These are phyloP conservation scores for Oophaga sylvatica DNA, from an alignment of 2,797 vertebrate genomes.

Conservation along the genomic window DNA sequence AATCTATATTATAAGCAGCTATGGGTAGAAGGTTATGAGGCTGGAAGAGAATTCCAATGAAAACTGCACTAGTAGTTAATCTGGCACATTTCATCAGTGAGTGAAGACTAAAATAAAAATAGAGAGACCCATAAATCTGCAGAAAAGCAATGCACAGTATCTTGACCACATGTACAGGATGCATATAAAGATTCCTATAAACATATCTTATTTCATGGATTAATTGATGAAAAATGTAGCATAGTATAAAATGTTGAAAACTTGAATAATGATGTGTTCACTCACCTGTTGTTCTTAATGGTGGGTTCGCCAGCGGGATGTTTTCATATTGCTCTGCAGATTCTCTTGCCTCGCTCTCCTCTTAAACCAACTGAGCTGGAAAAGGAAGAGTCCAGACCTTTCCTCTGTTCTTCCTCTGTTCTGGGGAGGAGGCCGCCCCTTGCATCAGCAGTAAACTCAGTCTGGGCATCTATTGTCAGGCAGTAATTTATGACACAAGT, in stretches of 20 bases:
- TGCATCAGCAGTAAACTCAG: conserved; percentile 32
- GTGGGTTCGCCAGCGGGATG: neutral
- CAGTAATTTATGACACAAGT: conserved; percentile 44
- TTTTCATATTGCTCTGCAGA: neutral
- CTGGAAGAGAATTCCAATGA: neutral
- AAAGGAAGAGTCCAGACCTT: conserved; percentile 34
- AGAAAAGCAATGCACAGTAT: neutral
- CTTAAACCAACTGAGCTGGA: conserved; percentile 26
- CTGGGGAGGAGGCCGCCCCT: conserved; percentile 15
- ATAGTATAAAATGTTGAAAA: neutral
- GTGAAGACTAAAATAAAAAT: neutral
- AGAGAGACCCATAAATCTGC: no score
- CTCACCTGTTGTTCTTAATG: conserved; percentile 20
- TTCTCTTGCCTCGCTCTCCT: neutral
- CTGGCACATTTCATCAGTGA: neutral
- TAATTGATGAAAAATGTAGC: neutral
- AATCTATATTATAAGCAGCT: neutral
- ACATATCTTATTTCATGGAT: no score
- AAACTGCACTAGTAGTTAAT: neutral
- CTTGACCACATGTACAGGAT: neutral
- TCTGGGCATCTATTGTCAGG: conserved; percentile 48
- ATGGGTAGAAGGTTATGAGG: neutral
- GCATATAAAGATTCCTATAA: neutral
- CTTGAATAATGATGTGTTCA: neutral
- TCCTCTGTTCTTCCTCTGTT: conserved; percentile 33